phyloP scores from a whole-genome alignment of 2,888 invertebrate genomes.

The Heliconius ismenius region DNA sequence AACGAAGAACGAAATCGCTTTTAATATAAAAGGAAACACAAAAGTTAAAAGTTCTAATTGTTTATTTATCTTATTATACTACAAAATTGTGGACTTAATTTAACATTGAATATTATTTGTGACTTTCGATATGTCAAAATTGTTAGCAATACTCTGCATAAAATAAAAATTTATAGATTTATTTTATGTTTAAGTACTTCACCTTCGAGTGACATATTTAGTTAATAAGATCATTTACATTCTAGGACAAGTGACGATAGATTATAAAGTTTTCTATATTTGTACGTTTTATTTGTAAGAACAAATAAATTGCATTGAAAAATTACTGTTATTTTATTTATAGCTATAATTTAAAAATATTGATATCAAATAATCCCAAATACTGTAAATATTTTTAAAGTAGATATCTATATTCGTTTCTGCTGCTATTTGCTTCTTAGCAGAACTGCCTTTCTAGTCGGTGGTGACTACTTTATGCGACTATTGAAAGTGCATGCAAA shows the following conservation, averaged over 20 bases:
- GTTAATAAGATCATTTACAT: constrained; percentile 25
- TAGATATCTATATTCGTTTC: too few relatives aligned
- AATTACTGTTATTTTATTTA: not conserved
- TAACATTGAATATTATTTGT: not conserved
- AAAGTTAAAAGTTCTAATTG: too few relatives aligned
- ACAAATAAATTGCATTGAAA: constrained; percentile 17
- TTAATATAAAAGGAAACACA: not conserved
- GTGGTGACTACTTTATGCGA: too few relatives aligned
- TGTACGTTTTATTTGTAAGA: constrained; percentile 27
- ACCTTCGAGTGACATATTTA: constrained; percentile 20
- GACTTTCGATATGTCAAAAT: not conserved
- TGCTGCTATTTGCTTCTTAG: too few relatives aligned
- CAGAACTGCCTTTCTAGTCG: too few relatives aligned
- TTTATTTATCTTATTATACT: too few relatives aligned
- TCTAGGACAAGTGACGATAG: constrained; percentile 15
- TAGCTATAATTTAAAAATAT: not conserved
- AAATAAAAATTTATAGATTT: not conserved
- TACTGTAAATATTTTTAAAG: too few relatives aligned
- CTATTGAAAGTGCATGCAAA: too few relatives aligned
- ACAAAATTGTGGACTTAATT: too few relatives aligned
- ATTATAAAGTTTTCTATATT: constrained; percentile 33
- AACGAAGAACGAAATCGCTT: not conserved
- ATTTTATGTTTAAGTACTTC: not conserved
- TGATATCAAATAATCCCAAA: not conserved
- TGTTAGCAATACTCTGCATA: not conserved